Conservation (phyloP, 2,113 vertebrate species). For the Myotis davidii region DNA sequence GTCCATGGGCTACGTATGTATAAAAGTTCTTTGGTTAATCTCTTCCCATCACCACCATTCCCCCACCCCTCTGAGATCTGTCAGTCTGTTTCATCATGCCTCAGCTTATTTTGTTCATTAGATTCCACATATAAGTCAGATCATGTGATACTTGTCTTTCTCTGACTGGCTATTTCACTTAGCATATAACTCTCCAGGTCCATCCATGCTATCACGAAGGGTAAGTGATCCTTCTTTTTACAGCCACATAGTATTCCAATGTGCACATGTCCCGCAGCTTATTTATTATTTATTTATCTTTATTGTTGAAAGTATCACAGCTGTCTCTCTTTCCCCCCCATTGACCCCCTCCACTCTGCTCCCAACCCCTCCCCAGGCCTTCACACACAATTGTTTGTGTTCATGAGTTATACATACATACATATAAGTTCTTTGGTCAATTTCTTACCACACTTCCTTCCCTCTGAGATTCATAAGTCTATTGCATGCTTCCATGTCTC, state of each 20-base stretch:
- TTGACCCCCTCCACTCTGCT: too few species aligned
- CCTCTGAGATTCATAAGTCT: too few species aligned
- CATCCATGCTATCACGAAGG: background rate
- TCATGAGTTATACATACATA: too few species aligned
- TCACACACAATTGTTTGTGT: too few species aligned
- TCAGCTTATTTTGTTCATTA: background rate
- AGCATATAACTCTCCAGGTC: background rate
- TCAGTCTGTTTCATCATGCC: background rate
- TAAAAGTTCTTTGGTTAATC: background rate
- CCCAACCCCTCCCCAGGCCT: too few species aligned
- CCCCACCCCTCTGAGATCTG: background rate
- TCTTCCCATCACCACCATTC: too few species aligned
- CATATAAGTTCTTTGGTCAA: too few species aligned
- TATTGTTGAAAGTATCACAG: too few species aligned
- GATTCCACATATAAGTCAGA: background rate
- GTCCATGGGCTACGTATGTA: background rate
- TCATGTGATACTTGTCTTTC: background rate
- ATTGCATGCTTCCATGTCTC: too few species aligned
- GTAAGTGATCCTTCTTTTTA: background rate
- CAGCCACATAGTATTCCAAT: background rate
- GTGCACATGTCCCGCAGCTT: background rate
- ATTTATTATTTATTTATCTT: too few species aligned
- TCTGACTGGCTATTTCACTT: background rate
- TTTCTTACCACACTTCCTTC: too few species aligned
- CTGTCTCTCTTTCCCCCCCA: too few species aligned